Base-by-base conservation (phyloP, 2,113 vertebrate species). In the Engraulis encrasicolus region DNA sequence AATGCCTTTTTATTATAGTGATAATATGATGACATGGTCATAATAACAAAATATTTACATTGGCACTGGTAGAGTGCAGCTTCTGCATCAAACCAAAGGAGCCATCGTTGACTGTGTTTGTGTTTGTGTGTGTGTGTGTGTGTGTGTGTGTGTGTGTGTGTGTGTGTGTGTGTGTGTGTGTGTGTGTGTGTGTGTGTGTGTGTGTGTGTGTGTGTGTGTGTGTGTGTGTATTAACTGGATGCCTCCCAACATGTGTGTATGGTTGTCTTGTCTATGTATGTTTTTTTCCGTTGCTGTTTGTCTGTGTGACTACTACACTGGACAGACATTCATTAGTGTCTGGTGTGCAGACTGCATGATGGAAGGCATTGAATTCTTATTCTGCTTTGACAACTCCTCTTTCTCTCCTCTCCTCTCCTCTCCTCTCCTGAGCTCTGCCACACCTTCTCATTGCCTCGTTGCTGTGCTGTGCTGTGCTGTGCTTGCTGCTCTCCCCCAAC, bases 271-370 rank as follows among this genome's bases (percentile, higher is more conserved):
- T n/a, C n/a, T n/a, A n/a, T n/a, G n/a, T n/a, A n/a, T 45, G 40
- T 45, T 5, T 45, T 3, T 45, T 45, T 45, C 9, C 9, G 40
- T 45, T 45, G 40, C 40, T 45, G 40, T 45, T 3, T 45, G 40
- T 45, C 40, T 45, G 40, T 45, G 40, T 45, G 40, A 45, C 40
- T 45, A 79, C 38, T n/a, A 36, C 79, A 58, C 38, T 38, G 48
- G 48, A 38, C 81, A 52, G 86, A 80, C 50, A 86, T 89, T 84
- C 48, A 84, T 87, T 79, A 87, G 50, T 82, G 78, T 83, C 84
- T 83, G 88, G 88, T 86, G 66, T 87, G 87, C 89, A 91, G 89
- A 89, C 84, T 83, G 81, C 17, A 2, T 40, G 84, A 85, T 81
- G 81, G 52, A 71, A 37, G 79, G 61, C 66, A 54, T 78, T 81